Evolutionary conservation across 2,888 invertebrate genomes (phyloP).

Genomic region (Phyllotreta striolata): DNA sequence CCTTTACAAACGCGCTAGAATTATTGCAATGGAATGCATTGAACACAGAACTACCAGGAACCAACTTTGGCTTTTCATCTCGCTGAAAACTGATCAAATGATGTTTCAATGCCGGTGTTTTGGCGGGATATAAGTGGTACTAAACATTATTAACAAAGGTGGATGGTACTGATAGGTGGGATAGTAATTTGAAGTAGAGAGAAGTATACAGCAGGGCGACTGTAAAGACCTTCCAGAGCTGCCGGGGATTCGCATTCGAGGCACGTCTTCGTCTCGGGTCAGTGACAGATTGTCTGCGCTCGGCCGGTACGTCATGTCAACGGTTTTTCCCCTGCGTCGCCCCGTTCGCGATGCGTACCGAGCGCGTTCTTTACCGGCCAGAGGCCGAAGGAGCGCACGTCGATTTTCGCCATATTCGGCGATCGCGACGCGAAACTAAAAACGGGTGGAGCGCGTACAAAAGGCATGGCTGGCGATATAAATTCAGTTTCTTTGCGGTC

Average conservation of each 20-base stretch:
- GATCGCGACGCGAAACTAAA: conserved; percentile 30
- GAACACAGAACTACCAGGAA: too few relatives aligned
- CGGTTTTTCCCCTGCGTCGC: conserved; percentile 47
- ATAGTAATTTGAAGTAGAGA: too few relatives aligned
- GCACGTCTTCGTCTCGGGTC: conserved; percentile 55
- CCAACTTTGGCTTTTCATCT: too few relatives aligned
- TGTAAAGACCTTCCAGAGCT: background rate
- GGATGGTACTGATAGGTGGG: too few relatives aligned
- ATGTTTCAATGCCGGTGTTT: too few relatives aligned
- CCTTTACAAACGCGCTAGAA: too few relatives aligned
- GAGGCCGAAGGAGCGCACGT: conserved; percentile 46
- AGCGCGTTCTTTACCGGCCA: conserved; percentile 46
- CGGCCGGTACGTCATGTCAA: conserved; percentile 53
- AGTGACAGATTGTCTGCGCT: conserved; percentile 56
- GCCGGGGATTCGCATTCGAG: conserved; percentile 42
- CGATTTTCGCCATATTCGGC: conserved; percentile 47
- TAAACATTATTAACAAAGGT: too few relatives aligned
- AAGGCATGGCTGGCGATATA: conserved; percentile 20
- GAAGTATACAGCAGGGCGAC: too few relatives aligned
- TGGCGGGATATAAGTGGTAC: too few relatives aligned
- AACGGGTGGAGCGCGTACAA: too few relatives aligned
- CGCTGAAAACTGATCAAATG: too few relatives aligned
- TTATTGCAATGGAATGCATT: too few relatives aligned
- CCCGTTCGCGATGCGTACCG: conserved; percentile 29
- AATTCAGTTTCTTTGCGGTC: conserved; percentile 34